phyloP scores from a whole-genome alignment of 2,113 vertebrate genomes.

The Falcunculus frontatus region DNA sequence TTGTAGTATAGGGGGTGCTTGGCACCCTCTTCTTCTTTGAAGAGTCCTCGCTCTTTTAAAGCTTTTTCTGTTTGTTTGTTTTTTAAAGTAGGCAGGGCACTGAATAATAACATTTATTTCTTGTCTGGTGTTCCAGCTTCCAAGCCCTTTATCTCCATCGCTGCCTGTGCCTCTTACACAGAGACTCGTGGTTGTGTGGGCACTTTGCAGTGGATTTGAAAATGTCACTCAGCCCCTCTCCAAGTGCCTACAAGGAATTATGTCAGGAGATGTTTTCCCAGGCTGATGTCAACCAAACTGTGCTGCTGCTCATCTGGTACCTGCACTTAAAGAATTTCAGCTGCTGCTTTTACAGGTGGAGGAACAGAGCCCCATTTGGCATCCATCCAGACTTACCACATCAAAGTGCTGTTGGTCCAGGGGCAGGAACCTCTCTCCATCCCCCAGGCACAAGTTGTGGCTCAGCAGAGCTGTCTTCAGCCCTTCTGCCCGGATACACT shows the following conservation, averaged over 20 bases:
- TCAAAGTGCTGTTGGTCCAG: slow-evolving; percentile 73
- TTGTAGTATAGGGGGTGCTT: background rate
- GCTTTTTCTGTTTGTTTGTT: background rate
- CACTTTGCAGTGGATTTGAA: background rate
- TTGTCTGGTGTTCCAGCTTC: background rate
- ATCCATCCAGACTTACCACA: slow-evolving; percentile 68
- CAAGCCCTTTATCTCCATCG: accelerated
- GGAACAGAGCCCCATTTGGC: background rate
- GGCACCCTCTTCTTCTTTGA: background rate
- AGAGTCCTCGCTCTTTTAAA: background rate
- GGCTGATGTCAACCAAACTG: background rate
- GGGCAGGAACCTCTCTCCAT: slow-evolving; percentile 63
- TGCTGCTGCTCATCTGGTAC: background rate
- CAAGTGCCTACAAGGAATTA: background rate
- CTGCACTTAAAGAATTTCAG: background rate
- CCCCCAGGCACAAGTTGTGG: slow-evolving; percentile 65
- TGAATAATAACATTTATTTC: background rate
- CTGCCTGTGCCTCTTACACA: background rate
- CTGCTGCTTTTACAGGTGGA: background rate
- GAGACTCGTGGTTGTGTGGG: background rate
- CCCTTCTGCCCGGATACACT: slow-evolving; percentile 71
- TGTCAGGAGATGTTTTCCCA: background rate
- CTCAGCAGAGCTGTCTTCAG: slow-evolving; percentile 78
- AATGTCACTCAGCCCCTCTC: background rate
- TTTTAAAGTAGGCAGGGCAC: background rate